Percentiles rank a stretch among this genome's conserved stretches.
Conservation (phyloP, 1,140 invertebrate species). For the Saxidomus purpurata region DNA sequence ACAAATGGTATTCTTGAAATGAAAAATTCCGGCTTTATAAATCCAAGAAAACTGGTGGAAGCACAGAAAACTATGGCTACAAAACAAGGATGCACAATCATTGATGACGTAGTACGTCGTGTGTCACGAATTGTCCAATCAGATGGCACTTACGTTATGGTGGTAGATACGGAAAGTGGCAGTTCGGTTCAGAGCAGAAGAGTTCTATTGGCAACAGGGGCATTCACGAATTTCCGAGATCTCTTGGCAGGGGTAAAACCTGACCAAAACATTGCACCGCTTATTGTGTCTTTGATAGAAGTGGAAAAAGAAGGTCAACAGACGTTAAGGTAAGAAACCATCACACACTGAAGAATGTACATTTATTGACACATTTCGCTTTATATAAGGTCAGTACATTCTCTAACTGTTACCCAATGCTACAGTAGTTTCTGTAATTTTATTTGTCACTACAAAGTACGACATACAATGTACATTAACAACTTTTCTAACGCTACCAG, state of each 20-base stretch:
- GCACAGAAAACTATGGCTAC: conserved; percentile 61
- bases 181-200: conserved; percentile 39
- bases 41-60: conserved; percentile 67
- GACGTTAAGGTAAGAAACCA: conserved; percentile 57
- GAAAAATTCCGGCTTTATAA: conserved; percentile 70
- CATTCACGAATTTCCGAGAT: conserved; percentile 70
- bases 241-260: conserved; percentile 51
- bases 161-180: conserved; percentile 64
- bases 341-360: too few species aligned
- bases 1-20: conserved; percentile 55
- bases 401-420: too few species aligned
- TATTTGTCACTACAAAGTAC: too few species aligned
- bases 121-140: conserved; percentile 26
- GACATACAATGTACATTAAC: too few species aligned
- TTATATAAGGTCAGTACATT: too few species aligned
- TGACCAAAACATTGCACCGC: conserved; percentile 41
- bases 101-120: conserved; percentile 62
- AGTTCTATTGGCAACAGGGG: conserved; percentile 73
- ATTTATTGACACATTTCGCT: too few species aligned
- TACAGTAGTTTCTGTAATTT: too few species aligned
- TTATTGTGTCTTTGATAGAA: conserved; percentile 69
- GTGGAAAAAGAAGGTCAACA: conserved; percentile 46
- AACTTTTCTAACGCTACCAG: too few species aligned
- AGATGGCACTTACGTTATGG: conserved; percentile 58
- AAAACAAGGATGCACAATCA: conserved; percentile 58